Percentiles rank a stretch among this genome's conserved stretches.
phyloP scores from a whole-genome alignment of 2,797 vertebrate genomes.

The Anabas testudineus region DNA sequence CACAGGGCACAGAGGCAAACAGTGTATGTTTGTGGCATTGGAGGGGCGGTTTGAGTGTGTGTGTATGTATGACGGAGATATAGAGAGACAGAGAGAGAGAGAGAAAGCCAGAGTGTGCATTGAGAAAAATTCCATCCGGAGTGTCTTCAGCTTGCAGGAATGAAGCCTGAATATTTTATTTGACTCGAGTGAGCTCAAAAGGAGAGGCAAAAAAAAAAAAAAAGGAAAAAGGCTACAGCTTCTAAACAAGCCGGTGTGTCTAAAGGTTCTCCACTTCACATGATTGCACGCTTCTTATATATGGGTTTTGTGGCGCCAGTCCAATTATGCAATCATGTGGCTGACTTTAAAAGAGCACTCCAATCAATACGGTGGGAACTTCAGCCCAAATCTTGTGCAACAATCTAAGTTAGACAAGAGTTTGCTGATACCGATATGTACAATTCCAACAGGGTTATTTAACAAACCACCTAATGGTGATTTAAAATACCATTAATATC shows the following conservation, averaged over 20 bases:
- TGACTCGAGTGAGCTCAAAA: conserved; percentile 60
- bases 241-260: conserved; percentile 31
- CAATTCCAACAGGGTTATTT: not conserved
- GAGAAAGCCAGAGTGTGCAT: conserved; percentile 57
- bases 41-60: conserved; percentile 5
- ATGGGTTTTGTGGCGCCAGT: conserved; percentile 24
- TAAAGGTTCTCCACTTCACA: conserved; percentile 51
- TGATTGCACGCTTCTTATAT: conserved; percentile 50
- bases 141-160: conserved; percentile 64
- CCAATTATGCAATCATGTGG: conserved; percentile 56
- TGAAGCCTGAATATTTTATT: conserved; percentile 76
- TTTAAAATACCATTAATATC: not conserved
- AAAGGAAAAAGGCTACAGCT: conserved; percentile 12
- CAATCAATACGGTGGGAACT: conserved; percentile 45
- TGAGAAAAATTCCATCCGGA: conserved; percentile 70
- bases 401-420: conserved; percentile 9
- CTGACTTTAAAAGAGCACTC: conserved; percentile 37
- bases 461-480: not conserved
- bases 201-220: not conserved
- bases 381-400: not conserved
- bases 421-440: not conserved
- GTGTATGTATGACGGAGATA: conserved; percentile 22
- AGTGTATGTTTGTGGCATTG: conserved; percentile 49
- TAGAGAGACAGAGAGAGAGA: conserved; percentile 28
- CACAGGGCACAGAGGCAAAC: conserved; percentile 62